Evolutionary conservation across 2,797 vertebrate genomes (phyloP).

Genomic region (Premnoplex brunnescens): DNA sequence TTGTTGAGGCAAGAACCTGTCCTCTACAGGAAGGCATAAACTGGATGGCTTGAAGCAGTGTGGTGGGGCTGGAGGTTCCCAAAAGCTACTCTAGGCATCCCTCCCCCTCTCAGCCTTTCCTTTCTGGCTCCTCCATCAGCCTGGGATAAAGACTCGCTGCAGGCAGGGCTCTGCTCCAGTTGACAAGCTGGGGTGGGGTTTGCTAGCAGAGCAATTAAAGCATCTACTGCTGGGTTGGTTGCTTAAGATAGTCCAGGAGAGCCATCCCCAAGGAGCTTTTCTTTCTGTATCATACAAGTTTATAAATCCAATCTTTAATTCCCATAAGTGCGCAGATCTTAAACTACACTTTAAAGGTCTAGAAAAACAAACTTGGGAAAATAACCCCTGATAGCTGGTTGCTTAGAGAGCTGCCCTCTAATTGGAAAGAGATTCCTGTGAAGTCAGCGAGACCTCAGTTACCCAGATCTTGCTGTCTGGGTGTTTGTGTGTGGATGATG

Average conservation of each 20-base stretch:
- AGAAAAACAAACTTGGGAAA: background rate
- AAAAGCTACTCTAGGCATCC: background rate
- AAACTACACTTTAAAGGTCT: background rate
- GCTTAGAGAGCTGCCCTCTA: background rate
- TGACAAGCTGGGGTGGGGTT: background rate
- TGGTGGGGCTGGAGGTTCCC: accelerated
- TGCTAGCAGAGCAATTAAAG: background rate
- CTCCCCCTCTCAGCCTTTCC: background rate
- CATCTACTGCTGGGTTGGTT: background rate
- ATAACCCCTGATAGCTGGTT: background rate
- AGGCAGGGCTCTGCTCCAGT: background rate
- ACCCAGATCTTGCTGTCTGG: background rate
- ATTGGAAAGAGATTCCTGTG: background rate
- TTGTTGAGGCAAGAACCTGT: background rate
- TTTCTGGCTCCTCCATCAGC: background rate
- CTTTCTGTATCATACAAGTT: background rate
- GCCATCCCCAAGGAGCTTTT: background rate
- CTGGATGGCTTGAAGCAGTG: background rate
- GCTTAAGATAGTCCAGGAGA: background rate
- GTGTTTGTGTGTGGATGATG: background rate
- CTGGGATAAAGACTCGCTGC: background rate
- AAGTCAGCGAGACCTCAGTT: background rate
- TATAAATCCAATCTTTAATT: background rate
- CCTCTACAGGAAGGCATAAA: background rate
- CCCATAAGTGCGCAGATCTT: background rate